These are phyloP conservation scores for Apamea monoglypha DNA, from an alignment of 2,888 invertebrate genomes.

Conservation along the genomic window DNA sequence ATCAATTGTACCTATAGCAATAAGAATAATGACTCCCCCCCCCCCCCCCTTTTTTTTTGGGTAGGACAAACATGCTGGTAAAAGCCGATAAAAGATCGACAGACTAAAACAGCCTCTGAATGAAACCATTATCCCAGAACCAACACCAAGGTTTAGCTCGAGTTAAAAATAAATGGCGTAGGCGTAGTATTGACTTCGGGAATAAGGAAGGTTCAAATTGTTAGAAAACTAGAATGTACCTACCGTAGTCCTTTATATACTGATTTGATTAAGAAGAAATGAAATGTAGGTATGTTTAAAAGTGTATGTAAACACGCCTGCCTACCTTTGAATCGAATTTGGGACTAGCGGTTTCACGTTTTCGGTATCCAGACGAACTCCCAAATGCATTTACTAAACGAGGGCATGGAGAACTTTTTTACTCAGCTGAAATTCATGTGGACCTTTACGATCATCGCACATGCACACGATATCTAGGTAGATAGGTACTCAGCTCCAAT, in stretches of 20 bases:
- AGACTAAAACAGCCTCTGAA: constrained; percentile 11
- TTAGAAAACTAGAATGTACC: constrained; percentile 7
- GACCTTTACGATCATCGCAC: neutral
- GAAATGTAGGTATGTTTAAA: neutral
- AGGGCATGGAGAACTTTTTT: neutral
- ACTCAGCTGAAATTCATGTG: neutral
- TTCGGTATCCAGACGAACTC: neutral
- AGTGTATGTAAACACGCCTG: neutral
- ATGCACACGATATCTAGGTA: neutral
- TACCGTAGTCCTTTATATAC: neutral
- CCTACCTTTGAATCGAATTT: neutral
- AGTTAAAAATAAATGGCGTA: constrained; percentile 49
- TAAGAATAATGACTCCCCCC: neutral
- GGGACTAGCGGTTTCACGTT: neutral
- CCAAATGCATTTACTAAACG: neutral
- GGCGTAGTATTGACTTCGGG: constrained; percentile 37
- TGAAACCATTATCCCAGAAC: constrained; percentile 27
- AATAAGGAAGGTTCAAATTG: constrained; percentile 32
- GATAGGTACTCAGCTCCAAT: neutral
- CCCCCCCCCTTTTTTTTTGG: neutral
- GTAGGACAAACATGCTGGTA: neutral
- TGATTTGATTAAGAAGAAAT: neutral
- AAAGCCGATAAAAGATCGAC: constrained; percentile 23
- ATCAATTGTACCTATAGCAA: neutral
- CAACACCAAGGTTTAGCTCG: constrained; percentile 32